Evolutionary conservation across 1,140 invertebrate species (phyloP), one percentile per base, ranked within the genome.

Genomic region (Drosophila nebulosa): DNA sequence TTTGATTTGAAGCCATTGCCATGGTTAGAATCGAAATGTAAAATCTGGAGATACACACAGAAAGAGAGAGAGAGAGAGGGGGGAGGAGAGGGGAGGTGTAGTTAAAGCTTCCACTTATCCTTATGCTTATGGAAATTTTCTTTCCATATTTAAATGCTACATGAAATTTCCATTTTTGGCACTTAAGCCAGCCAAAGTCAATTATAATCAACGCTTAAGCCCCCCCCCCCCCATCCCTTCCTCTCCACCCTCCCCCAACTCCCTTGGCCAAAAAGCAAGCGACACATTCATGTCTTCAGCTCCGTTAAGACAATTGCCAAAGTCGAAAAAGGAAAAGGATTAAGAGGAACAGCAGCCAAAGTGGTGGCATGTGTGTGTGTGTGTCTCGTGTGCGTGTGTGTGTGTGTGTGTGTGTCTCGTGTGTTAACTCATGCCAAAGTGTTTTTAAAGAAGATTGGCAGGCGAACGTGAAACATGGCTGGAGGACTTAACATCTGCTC

Each of bases 121-220:
- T 35, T 68, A 42, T 35, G 30, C 18, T 14, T 65, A 36, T 71
- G 63, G 53, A 55, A 52, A 61, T 70, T 64, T 65, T 22, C 18
- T 10, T 46, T 55, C 14, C 14, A 30, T 55, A 55, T 55, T 22
- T 18, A 58, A 58, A 16, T 24, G 59, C 16, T 73, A 86, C 83
- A 86, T 58, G 78, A 62, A 68, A 86, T 88, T 88, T 83, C 83
- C 83, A 83, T 86, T 86, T 55, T 86, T 76, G 78, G 71, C 81
- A 86, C 83, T 86, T 88, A 86, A 86, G 78, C 69, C 83, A 83
- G 83, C 78, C 74, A 86, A 86, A 86, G 83, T 86, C 83, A 86
- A 86, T 86, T 86, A 86, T 86, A 88, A 88, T 86, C 83, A 86
- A 83, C 78, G 71, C 70, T 62, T 39, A n/a, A n/a, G n/a, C n/a